phyloP scores from a whole-genome alignment of 2,888 invertebrate genomes.

The Steinernema carpocapsae region DNA sequence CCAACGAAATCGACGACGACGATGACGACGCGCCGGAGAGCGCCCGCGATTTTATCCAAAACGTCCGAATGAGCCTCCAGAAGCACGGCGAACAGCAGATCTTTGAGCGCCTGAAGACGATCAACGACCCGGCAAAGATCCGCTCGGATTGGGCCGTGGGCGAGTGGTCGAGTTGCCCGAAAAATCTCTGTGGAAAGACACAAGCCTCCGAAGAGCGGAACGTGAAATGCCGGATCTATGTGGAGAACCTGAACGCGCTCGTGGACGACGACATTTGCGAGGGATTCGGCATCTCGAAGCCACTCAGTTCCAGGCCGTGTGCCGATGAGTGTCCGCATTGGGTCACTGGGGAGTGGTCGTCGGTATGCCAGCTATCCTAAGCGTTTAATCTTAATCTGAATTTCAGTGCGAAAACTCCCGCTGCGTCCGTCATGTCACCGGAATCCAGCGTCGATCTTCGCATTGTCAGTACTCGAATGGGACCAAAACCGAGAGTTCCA shows the following conservation, averaged over 20 bases:
- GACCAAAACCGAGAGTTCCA: slow-evolving; percentile 73
- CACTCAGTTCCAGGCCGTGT: slow-evolving; percentile 61
- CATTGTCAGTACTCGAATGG: slow-evolving; percentile 74
- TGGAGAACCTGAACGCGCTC: slow-evolving; percentile 44
- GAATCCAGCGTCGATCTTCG: slow-evolving; percentile 78
- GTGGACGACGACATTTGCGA: slow-evolving; percentile 53
- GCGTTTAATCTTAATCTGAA: background rate
- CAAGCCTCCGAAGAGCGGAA: slow-evolving; percentile 47
- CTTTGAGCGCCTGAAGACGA: slow-evolving; percentile 38
- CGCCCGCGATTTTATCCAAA: slow-evolving; percentile 47
- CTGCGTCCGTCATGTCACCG: slow-evolving; percentile 71
- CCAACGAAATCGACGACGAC: slow-evolving; percentile 30
- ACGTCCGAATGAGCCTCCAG: slow-evolving; percentile 45
- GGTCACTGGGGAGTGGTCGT: slow-evolving; percentile 61
- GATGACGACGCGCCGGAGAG: slow-evolving; percentile 36
- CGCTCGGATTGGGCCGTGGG: slow-evolving; percentile 48
- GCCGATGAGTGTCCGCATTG: slow-evolving; percentile 61
- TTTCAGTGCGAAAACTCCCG: slow-evolving; percentile 77
- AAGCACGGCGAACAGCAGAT: slow-evolving; percentile 43
- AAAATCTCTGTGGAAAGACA: slow-evolving; percentile 43
- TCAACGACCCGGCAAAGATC: slow-evolving; percentile 46
- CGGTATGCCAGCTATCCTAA: slow-evolving; percentile 17
- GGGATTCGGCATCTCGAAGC: slow-evolving; percentile 48
- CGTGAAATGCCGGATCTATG: slow-evolving; percentile 44
- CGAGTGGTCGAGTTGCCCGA: slow-evolving; percentile 46